These are phyloP conservation scores for Nasua narica DNA, from an alignment of 2,797 vertebrate species.

Conservation along the genomic window DNA sequence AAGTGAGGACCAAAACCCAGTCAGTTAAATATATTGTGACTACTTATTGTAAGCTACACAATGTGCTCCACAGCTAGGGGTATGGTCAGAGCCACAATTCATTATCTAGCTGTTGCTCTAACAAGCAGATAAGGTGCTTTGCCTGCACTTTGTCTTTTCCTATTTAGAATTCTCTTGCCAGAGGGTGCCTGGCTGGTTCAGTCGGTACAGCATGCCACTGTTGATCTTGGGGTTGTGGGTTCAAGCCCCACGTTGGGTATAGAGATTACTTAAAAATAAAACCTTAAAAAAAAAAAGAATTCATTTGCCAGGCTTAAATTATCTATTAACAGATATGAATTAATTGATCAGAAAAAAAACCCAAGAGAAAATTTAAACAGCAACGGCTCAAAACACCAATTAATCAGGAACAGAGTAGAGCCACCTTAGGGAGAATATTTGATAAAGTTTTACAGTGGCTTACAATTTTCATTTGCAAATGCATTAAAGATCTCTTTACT, in stretches of 20 bases:
- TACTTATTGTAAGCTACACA: background rate
- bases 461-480: background rate
- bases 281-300: background rate
- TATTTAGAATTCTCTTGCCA: background rate
- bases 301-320: background rate
- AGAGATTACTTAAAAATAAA: background rate
- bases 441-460: background rate
- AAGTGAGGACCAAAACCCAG: background rate
- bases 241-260: background rate
- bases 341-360: conserved; percentile 18
- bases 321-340: background rate
- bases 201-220: background rate
- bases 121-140: background rate
- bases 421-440: background rate
- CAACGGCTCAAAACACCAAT: background rate
- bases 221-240: background rate
- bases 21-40: background rate
- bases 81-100: background rate
- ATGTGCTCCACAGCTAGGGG: background rate
- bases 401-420: background rate
- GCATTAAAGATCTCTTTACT: background rate
- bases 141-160: background rate
- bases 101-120: background rate
- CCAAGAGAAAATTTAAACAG: conserved; percentile 13
- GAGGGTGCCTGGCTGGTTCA: background rate